Evolutionary conservation across 2,113 vertebrate species (phyloP).

Genomic region (Globicephala melas): DNA sequence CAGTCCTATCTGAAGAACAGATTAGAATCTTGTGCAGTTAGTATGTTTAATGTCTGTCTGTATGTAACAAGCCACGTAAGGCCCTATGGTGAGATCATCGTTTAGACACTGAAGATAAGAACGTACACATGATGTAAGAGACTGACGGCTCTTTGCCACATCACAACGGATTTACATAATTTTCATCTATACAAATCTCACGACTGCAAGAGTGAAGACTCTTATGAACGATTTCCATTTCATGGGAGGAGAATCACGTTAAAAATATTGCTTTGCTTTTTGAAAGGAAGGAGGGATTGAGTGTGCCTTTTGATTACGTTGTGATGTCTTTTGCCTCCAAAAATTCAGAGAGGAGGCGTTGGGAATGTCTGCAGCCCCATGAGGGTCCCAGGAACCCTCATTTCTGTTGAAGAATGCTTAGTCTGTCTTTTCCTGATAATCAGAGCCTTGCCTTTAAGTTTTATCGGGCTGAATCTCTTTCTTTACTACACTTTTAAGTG

Average conservation of each 20-base stretch:
- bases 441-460: constrained; percentile 21
- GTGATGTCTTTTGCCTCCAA: constrained; percentile 37
- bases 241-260: not conserved
- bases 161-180: not conserved
- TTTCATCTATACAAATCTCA: not conserved
- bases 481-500: not conserved
- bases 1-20: not conserved
- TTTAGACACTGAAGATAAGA: not conserved
- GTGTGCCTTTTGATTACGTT: not conserved
- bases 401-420: not conserved
- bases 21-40: not conserved
- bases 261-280: constrained; percentile 14
- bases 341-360: not conserved
- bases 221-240: not conserved
- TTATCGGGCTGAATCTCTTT: not conserved
- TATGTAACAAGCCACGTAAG: not conserved
- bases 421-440: constrained; percentile 26
- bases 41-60: not conserved
- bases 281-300: not conserved
- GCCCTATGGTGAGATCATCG: not conserved
- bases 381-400: not conserved
- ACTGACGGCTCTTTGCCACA: not conserved
- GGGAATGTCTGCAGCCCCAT: not conserved
- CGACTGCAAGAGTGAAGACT: not conserved
- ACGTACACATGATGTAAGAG: not conserved